These are phyloP conservation scores for Epirrhoe alternata DNA, from an alignment of 2,888 invertebrate species.

Conservation along the genomic window DNA sequence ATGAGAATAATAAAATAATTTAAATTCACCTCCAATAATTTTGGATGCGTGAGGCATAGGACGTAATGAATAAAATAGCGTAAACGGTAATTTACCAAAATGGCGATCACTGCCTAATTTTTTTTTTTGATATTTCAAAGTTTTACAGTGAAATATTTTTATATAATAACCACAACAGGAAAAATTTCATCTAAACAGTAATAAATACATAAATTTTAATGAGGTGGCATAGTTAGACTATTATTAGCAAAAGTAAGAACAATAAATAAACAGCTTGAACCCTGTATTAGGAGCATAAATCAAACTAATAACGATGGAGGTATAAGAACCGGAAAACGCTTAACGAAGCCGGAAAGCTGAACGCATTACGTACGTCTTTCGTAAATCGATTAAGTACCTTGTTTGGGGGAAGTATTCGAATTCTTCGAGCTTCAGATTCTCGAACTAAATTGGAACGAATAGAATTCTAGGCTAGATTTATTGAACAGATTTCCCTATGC, in stretches of 20 bases:
- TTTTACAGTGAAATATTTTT: no score
- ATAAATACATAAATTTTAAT: background rate
- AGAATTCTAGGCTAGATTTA: background rate
- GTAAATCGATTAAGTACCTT: conserved; percentile 18
- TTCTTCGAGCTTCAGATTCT: background rate
- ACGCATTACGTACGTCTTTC: conserved; percentile 22
- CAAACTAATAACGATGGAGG: conserved; percentile 28
- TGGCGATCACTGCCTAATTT: no score
- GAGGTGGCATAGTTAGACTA: background rate
- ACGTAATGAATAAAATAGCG: no score
- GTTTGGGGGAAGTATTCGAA: conserved; percentile 8
- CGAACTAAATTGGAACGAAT: background rate
- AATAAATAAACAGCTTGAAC: conserved; percentile 11
- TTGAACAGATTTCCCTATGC: background rate
- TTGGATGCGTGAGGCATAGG: no score
- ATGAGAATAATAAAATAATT: background rate
- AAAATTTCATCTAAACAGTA: no score
- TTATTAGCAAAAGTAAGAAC: background rate
- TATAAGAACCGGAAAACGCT: conserved; percentile 28
- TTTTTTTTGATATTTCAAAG: no score
- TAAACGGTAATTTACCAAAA: no score
- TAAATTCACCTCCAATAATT: background rate
- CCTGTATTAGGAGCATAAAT: conserved; percentile 28
- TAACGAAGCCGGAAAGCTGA: conserved; percentile 16
- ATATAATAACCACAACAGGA: no score